These are phyloP conservation scores for Dipodomys stephensi DNA, from an alignment of 2,113 vertebrate genomes.

Conservation along the genomic window DNA sequence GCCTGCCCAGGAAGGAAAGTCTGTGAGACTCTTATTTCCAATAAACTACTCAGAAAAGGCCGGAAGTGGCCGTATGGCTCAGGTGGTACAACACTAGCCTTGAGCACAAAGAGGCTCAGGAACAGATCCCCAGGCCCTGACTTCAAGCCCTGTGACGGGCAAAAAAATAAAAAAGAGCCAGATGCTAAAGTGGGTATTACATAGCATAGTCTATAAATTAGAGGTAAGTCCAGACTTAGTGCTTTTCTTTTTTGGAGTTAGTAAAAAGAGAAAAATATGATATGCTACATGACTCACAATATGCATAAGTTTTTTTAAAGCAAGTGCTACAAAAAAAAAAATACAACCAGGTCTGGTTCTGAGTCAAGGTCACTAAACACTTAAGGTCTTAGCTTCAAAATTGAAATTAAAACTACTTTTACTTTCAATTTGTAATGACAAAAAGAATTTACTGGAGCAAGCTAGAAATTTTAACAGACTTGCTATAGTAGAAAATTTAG, in stretches of 20 bases:
- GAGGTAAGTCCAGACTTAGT: neutral
- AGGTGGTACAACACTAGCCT: too few relatives aligned
- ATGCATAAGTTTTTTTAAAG: neutral
- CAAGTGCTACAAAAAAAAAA: constrained; percentile 20
- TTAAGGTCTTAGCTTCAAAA: constrained; percentile 72
- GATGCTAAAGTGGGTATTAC: neutral
- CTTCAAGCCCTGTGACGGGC: neutral
- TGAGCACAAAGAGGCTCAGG: too few relatives aligned
- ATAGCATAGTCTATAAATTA: neutral
- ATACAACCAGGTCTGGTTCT: neutral
- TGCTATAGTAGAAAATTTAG: constrained; percentile 71
- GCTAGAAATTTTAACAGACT: constrained; percentile 72
- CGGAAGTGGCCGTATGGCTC: too few relatives aligned
- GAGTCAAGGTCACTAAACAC: constrained; percentile 64
- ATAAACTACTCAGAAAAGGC: too few relatives aligned
- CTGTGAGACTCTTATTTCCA: too few relatives aligned
- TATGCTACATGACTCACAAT: neutral
- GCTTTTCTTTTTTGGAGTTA: neutral
- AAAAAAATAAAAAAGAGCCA: neutral
- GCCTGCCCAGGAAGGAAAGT: too few relatives aligned
- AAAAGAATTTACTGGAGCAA: constrained; percentile 76
- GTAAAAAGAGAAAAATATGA: constrained; percentile 44
- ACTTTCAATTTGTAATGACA: constrained; percentile 69
- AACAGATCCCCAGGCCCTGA: too few relatives aligned
- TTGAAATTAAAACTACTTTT: constrained; percentile 76